A percentile compares a stretch with the other conserved stretches of the same genome.
Conservation (phyloP, 2,113 vertebrate genomes). For the Mesembrinibis cayennensis region DNA sequence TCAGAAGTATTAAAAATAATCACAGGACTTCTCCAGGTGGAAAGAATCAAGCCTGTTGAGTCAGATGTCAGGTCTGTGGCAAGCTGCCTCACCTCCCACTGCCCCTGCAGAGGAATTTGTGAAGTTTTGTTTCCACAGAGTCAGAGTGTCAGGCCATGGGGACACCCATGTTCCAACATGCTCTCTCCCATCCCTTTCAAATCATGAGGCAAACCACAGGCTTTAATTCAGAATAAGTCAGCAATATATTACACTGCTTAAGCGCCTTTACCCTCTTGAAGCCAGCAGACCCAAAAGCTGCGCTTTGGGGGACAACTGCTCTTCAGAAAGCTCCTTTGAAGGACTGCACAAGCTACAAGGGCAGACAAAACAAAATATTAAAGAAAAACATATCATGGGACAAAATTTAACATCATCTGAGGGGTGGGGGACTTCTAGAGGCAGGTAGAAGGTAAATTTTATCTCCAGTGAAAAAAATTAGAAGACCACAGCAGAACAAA, state of each 20-base stretch:
- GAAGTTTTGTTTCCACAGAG: neutral
- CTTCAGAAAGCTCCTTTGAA: neutral
- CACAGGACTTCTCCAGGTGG: neutral
- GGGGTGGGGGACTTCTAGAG: neutral
- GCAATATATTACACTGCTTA: neutral
- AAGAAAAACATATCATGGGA: neutral
- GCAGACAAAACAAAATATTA: neutral
- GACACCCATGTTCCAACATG: neutral
- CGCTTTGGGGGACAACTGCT: neutral
- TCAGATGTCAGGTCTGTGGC: neutral
- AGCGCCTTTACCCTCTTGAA: neutral
- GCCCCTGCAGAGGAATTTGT: neutral
- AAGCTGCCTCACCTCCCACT: neutral
- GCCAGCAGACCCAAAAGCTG: neutral
- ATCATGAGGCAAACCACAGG: neutral
- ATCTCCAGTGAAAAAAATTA: neutral
- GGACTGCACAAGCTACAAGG: neutral
- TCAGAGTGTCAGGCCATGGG: neutral
- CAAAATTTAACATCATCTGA: neutral
- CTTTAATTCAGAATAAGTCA: neutral
- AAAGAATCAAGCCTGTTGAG: neutral
- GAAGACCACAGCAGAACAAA: neutral
- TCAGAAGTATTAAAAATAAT: neutral
- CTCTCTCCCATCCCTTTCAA: neutral
- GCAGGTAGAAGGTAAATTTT: neutral